These are phyloP conservation scores for Terrapene triunguis DNA, from an alignment of 2,113 vertebrate species.

Conservation along the genomic window DNA sequence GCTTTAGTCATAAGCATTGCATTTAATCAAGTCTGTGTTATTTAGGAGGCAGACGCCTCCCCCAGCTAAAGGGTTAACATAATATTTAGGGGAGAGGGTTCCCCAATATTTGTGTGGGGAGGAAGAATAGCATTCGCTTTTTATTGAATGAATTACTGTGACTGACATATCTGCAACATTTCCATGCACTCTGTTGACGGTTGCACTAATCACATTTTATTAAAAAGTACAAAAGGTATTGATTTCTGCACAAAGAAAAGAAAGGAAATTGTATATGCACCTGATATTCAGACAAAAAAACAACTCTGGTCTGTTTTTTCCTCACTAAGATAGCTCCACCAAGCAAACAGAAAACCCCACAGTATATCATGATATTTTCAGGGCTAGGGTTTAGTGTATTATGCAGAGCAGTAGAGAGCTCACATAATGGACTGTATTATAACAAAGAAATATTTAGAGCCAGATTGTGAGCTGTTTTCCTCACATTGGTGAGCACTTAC, in stretches of 20 bases:
- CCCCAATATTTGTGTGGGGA: not conserved
- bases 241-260: not conserved
- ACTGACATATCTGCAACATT: rapidly evolving
- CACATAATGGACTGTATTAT: not conserved
- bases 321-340: not conserved
- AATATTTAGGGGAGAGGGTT: not conserved
- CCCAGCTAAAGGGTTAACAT: not conserved
- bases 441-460: not conserved
- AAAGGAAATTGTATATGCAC: not conserved
- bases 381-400: not conserved
- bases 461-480: not conserved
- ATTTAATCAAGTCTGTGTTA: not conserved
- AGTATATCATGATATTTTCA: not conserved
- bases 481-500: not conserved
- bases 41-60: not conserved
- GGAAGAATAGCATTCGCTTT: not conserved
- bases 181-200: not conserved
- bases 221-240: not conserved
- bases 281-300: not conserved
- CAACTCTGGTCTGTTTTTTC: not conserved
- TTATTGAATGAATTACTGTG: not conserved
- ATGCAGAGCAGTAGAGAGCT: not conserved
- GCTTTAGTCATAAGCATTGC: not conserved
- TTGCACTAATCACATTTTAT: not conserved
- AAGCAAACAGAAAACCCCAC: not conserved